These are phyloP conservation scores for Coracias cyanogaster DNA, from an alignment of 2,797 vertebrate species.

Conservation along the genomic window DNA sequence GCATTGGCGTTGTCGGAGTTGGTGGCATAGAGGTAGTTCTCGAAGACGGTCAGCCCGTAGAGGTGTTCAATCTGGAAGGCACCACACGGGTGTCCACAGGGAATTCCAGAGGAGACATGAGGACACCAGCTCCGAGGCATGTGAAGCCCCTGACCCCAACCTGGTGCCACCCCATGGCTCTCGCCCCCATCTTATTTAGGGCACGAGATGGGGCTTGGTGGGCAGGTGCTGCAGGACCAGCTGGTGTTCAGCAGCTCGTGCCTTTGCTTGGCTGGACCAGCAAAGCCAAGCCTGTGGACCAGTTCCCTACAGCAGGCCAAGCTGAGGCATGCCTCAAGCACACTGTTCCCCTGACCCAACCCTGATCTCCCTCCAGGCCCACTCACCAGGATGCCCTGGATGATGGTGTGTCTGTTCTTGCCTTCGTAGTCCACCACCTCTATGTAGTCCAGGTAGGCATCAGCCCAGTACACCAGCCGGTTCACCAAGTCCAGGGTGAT, in stretches of 20 bases:
- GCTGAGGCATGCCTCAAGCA: neutral
- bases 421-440: slow-evolving; percentile 98
- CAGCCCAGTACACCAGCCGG: slow-evolving; percentile 95
- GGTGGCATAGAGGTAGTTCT: slow-evolving; percentile 98
- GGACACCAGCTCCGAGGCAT: accelerated
- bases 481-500: slow-evolving; percentile 95
- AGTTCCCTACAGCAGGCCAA: neutral
- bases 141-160: accelerated
- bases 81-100: accelerated
- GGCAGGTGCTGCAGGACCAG: neutral
- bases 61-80: slow-evolving; percentile 91
- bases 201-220: neutral
- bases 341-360: too few species aligned
- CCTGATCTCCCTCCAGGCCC: accelerated
- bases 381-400: slow-evolving; percentile 94
- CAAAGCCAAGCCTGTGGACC: neutral
- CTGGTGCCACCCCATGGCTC: accelerated
- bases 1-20: slow-evolving; percentile 95
- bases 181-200: accelerated
- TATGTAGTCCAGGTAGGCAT: slow-evolving; percentile 96
- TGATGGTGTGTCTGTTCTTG: slow-evolving; percentile 97
- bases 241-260: neutral
- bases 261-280: neutral
- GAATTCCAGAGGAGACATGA: neutral
- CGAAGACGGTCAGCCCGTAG: slow-evolving; percentile 94